Conservation (phyloP, 2,113 vertebrate genomes). For the Poecile atricapillus region DNA sequence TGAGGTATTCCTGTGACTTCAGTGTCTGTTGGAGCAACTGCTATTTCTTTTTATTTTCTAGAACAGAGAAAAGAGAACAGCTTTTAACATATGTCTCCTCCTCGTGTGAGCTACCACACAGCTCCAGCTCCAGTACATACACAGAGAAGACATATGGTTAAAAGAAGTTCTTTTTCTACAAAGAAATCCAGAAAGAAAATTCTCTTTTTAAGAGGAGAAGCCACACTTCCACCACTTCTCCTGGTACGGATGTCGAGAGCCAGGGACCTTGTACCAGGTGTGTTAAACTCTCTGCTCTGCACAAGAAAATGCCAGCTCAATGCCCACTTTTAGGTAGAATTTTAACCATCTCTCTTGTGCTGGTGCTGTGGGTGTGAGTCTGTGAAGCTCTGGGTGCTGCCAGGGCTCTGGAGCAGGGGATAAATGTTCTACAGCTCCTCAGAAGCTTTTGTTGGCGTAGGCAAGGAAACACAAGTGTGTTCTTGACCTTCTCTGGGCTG, state of each 20-base stretch:
- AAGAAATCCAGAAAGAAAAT: background rate
- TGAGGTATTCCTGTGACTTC: background rate
- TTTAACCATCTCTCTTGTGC: background rate
- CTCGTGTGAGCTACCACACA: slow-evolving; percentile 33
- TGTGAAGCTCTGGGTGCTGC: background rate
- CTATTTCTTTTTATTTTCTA: slow-evolving; percentile 42
- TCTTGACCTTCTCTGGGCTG: background rate
- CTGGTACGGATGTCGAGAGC: background rate
- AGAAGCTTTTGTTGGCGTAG: background rate
- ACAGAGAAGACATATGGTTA: slow-evolving; percentile 33
- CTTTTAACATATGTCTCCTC: slow-evolving; percentile 41
- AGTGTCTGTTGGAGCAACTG: slow-evolving; percentile 27
- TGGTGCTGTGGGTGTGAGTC: background rate
- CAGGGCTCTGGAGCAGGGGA: background rate
- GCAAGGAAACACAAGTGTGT: background rate
- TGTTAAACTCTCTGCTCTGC: background rate
- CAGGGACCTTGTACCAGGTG: background rate
- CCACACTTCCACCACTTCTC: background rate
- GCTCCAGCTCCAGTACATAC: background rate
- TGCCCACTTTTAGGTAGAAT: background rate
- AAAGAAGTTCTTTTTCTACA: background rate
- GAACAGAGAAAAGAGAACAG: slow-evolving; percentile 50
- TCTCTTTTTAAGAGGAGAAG: background rate
- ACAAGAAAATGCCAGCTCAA: background rate
- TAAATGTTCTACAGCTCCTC: background rate